Evolutionary conservation across 2,888 invertebrate genomes (phyloP).

Genomic region (Scotopteryx bipunctaria): DNA sequence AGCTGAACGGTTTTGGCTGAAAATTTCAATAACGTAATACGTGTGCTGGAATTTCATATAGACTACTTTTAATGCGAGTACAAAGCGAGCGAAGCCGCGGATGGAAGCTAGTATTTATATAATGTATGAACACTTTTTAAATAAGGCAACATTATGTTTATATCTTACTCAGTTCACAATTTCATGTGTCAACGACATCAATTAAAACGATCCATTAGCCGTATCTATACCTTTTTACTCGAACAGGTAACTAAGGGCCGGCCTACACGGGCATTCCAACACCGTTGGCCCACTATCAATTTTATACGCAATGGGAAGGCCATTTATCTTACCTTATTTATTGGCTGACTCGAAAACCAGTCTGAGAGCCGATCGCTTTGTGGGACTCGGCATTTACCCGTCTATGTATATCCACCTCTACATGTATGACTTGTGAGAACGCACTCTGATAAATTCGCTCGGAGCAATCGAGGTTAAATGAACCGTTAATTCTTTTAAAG

Average conservation of each 20-base stretch:
- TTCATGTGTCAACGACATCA: constrained; percentile 42
- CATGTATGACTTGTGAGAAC: constrained; percentile 52
- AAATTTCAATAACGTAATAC: too few relatives aligned
- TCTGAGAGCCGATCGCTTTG: constrained; percentile 66
- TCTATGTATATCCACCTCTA: constrained; percentile 53
- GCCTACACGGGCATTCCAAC: constrained; percentile 70
- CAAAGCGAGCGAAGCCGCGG: too few relatives aligned
- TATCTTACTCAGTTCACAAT: constrained; percentile 14
- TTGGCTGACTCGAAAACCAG: constrained; percentile 78
- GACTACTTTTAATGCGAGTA: too few relatives aligned
- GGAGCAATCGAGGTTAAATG: constrained; percentile 55
- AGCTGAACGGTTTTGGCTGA: too few relatives aligned
- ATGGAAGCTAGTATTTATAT: too few relatives aligned
- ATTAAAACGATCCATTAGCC: constrained; percentile 58
- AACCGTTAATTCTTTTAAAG: constrained; percentile 50
- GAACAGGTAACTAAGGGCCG: constrained; percentile 55
- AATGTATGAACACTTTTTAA: background rate
- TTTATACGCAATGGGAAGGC: constrained; percentile 78
- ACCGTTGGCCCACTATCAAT: constrained; percentile 77
- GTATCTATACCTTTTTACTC: constrained; percentile 52
- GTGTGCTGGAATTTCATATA: too few relatives aligned
- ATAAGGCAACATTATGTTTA: constrained; percentile 6
- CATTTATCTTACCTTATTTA: constrained; percentile 83
- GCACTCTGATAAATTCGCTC: constrained; percentile 40
- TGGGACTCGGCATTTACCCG: constrained; percentile 61